phyloP scores from a whole-genome alignment of 1,140 invertebrate genomes.

The Temnothorax nylanderi region DNA sequence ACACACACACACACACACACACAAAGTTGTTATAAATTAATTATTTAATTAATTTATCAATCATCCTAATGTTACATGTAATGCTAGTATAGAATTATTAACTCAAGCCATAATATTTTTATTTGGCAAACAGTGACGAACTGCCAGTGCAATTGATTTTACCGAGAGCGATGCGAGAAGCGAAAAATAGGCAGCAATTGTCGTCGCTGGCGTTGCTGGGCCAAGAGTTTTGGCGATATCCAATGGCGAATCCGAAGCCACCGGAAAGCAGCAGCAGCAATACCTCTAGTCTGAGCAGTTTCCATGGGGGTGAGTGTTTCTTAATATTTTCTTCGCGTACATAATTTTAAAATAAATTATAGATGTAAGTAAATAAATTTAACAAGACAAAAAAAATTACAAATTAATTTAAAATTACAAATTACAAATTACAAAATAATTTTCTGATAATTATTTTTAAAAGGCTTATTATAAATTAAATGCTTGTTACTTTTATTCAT shows the following conservation, averaged over 20 bases:
- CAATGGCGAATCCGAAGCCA: slow-evolving; percentile 90
- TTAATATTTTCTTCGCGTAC: not conserved
- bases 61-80: not conserved
- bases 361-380: not conserved
- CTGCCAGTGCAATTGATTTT: slow-evolving; percentile 95
- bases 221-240: slow-evolving; percentile 97
- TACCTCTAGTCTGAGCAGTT: slow-evolving; percentile 84
- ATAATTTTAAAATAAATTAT: not conserved
- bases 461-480: not conserved
- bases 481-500: not conserved
- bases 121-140: slow-evolving; percentile 91
- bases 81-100: not conserved
- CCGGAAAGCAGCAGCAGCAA: slow-evolving; percentile 83
- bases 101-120: slow-evolving; percentile 42
- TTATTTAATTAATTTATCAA: not conserved
- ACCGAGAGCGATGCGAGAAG: slow-evolving; percentile 93
- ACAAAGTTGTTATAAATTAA: too few relatives aligned
- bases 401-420: not conserved
- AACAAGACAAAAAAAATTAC: not conserved
- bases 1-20: too few relatives aligned
- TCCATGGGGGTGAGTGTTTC: slow-evolving; percentile 80
- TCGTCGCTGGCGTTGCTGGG: slow-evolving; percentile 95
- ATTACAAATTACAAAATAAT: not conserved
- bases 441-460: not conserved
- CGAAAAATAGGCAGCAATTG: slow-evolving; percentile 95